Evolutionary conservation across 2,888 invertebrate species (phyloP), one percentile per base, ranked within the genome.

Genomic region (Rhagophthalmus giganteus): DNA sequence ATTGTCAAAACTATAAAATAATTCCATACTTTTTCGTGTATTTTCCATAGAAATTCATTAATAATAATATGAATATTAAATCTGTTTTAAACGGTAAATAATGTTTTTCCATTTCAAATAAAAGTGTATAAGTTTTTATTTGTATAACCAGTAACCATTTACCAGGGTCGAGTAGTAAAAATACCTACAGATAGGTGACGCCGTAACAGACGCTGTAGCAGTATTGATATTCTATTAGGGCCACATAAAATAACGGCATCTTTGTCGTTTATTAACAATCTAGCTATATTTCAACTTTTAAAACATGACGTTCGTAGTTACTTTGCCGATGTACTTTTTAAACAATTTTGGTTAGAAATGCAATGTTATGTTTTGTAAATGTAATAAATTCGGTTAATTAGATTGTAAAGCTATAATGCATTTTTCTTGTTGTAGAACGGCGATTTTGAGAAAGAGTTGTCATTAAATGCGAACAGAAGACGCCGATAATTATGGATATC

Each of bases 121-220:
- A n/a, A n/a, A n/a, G n/a, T n/a, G n/a, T n/a, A n/a, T n/a, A n/a
- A n/a, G n/a, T n/a, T n/a, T n/a, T n/a, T n/a, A n/a, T n/a, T n/a
- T n/a, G n/a, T n/a, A n/a, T n/a, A n/a, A n/a, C n/a, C n/a, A n/a
- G n/a, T n/a, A n/a, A n/a, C n/a, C n/a, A n/a, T 20, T 20, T 5
- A 20, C 7, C 20, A 7, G 3, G 4, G 4, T 20, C 20, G 7
- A 20, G 3, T 20, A 20, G 7, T 20, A 20, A 20, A 20, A 20
- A 20, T 20, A 20, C 7, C 7, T 14, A 32, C 8, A 4, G 2
- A 2, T 5, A 15, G 31, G 2, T 31, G n/a, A 13, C 14, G 14
- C 31, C 13, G 8, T 9, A 31, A 31, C n/a, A 13, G 32, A 32
- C 32, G 32, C 32, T 15, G 14, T 14, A 14, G n/a, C n/a, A n/a